These are phyloP conservation scores for Pseudochaenichthys georgianus DNA, from an alignment of 2,797 vertebrate genomes.

Conservation along the genomic window DNA sequence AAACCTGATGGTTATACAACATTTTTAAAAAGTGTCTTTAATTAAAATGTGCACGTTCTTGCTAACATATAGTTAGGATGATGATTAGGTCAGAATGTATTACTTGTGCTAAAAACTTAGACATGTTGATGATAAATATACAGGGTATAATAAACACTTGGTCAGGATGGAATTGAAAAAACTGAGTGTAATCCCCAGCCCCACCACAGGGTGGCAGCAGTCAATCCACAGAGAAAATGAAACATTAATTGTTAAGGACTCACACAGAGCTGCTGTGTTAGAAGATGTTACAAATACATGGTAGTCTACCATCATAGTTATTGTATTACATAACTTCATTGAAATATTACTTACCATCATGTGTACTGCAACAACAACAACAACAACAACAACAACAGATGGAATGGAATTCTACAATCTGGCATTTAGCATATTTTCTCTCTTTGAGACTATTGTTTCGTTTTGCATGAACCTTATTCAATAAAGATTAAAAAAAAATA, in stretches of 20 bases:
- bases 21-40: neutral
- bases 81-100: neutral
- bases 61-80: neutral
- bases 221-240: neutral
- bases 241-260: neutral
- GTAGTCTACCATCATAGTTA: neutral
- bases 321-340: neutral
- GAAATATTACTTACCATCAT: neutral
- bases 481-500: no score
- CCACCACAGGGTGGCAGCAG: constrained; percentile 34
- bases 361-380: no score
- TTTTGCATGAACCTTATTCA: no score
- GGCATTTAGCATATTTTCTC: no score
- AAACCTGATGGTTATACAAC: neutral
- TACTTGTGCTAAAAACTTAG: neutral
- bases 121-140: neutral
- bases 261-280: neutral
- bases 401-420: no score
- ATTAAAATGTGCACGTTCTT: neutral
- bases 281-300: neutral
- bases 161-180: neutral
- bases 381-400: no score
- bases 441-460: no score
- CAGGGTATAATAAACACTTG: neutral
- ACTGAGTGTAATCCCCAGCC: neutral